Evolutionary conservation across 2,113 vertebrate genomes (phyloP).

Genomic region (Fulmarus glacialis): DNA sequence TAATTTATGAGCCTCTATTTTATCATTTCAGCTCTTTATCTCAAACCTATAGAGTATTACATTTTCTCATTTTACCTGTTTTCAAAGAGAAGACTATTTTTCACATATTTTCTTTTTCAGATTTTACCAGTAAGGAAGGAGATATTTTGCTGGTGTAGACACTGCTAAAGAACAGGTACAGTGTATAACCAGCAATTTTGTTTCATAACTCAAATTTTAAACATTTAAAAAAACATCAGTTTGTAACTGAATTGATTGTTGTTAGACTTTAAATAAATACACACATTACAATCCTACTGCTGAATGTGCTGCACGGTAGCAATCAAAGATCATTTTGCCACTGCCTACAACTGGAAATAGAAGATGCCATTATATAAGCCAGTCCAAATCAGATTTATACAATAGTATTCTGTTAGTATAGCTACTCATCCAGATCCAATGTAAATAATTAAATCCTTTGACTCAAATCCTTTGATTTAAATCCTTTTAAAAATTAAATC

Average conservation of each 20-base stretch:
- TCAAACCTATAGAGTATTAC: not conserved
- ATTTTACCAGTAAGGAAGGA: not conserved
- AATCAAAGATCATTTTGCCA: not conserved
- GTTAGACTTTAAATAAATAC: not conserved
- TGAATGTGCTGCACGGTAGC: not conserved
- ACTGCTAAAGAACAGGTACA: not conserved
- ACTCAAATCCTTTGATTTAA: slow-evolving; percentile 12
- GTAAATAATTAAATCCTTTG: slow-evolving; percentile 1
- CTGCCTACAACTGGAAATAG: not conserved
- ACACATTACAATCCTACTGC: not conserved
- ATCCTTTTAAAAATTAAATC: slow-evolving; percentile 2
- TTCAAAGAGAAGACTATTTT: not conserved
- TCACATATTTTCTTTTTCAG: not conserved
- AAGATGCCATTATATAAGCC: not conserved
- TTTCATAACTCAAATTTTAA: not conserved
- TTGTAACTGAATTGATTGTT: not conserved
- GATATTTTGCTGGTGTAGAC: not conserved
- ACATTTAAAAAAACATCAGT: not conserved
- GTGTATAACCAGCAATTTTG: not conserved
- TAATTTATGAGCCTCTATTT: not conserved
- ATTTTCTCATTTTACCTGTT: not conserved
- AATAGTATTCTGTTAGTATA: not conserved
- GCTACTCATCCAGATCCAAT: not conserved
- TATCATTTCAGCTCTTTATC: not conserved
- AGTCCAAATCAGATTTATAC: not conserved